Evolutionary conservation across 2,888 invertebrate genomes (phyloP), one percentile per base, ranked within the genome.

Genomic region (Calameuta idolon): DNA sequence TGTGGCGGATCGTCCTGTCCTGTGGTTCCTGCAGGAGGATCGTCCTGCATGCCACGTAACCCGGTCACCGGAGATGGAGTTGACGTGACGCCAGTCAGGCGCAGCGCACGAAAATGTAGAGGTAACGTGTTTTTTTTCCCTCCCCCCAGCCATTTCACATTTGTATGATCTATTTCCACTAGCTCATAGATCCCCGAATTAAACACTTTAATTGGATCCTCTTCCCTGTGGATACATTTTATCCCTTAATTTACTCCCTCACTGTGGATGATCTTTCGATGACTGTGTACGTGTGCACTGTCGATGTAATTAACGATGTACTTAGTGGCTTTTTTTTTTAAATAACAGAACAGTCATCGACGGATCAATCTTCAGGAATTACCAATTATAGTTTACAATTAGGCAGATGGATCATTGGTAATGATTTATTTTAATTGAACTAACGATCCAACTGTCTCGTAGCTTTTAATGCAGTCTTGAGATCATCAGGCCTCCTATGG

Each of bases 21-120:
- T 86, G 85, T 77, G 80, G 85, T 84, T 84, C 83, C 85, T 86
- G 88, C 89, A 91, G 91, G 90, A 88, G 89, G 90, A 87, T 85
- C 86, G 81, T 89, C 90, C 85, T 89, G 90, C 87, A 87, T 94
- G 93, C 92, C 93, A 92, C 93, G 94, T 92, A 94, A 94, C 89
- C 94, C 94, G 86, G 94, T 94, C 92, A 94, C 94, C 87, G 94
- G 94, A 89, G 94, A 93, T 89, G 94, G 94, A 88, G 92, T 94
- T 90, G 89, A 90, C 88, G 89, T 94, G 91, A 92, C 92, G 91
- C 93, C 93, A 88, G 91, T 87, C 90, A 91, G 90, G 88, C 91
- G 91, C 88, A 89, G 85, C 89, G 87, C 88, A 88, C 88, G 90
- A 90, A 92, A 86, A 88, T 89, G 86, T 86, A 86, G 90, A 91